phyloP scores from a whole-genome alignment of 2,113 vertebrate genomes.

The Toxotes jaculatrix region DNA sequence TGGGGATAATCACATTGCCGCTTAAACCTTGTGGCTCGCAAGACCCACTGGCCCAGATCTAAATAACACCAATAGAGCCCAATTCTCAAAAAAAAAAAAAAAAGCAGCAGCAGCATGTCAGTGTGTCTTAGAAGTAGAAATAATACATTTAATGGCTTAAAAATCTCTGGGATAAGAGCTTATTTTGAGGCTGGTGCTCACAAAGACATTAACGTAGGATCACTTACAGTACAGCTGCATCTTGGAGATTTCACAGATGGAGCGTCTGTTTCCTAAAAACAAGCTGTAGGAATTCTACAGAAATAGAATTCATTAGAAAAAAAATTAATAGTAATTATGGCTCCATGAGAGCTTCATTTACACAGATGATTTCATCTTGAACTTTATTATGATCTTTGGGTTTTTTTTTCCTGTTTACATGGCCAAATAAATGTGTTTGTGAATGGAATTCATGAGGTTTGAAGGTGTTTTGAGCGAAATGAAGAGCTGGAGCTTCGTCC shows the following conservation, averaged over 20 bases:
- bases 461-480: not conserved
- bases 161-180: not conserved
- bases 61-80: not conserved
- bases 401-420: not conserved
- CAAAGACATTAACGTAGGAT: not conserved
- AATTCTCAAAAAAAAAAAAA: not conserved
- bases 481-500: not conserved
- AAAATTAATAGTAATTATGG: not conserved
- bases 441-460: not conserved
- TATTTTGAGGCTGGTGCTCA: not conserved
- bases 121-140: not conserved
- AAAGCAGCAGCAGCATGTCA: not conserved
- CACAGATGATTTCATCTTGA: not conserved
- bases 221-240: not conserved
- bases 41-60: conserved; percentile 14
- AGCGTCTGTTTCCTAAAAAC: not conserved
- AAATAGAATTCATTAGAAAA: not conserved
- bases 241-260: not conserved
- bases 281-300: not conserved
- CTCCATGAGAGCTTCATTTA: not conserved
- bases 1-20: conserved; percentile 81
- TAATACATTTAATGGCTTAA: not conserved
- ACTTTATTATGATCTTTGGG: not conserved
- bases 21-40: conserved; percentile 55
- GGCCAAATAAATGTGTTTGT: not conserved